A percentile compares a stretch with the other conserved stretches of the same genome.
These are phyloP conservation scores for Passer montanus DNA, from an alignment of 2,113 vertebrate species.

Conservation along the genomic window DNA sequence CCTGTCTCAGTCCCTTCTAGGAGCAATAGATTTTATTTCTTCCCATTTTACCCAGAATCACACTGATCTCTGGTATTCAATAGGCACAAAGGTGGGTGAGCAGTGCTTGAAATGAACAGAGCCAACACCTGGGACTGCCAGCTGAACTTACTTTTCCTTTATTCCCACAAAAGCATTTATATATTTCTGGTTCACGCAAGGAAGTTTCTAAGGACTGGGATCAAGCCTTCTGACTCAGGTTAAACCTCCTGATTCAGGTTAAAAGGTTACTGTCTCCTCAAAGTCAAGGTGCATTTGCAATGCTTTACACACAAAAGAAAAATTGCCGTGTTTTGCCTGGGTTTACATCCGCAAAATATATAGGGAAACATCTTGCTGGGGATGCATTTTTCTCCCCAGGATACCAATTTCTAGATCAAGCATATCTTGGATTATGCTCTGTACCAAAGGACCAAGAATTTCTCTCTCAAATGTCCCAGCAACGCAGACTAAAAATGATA, in stretches of 20 bases:
- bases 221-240: not conserved
- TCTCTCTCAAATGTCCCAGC: not conserved
- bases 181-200: not conserved
- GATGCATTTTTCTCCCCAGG: not conserved
- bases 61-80: not conserved
- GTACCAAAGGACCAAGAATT: not conserved
- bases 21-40: not conserved
- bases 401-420: not conserved
- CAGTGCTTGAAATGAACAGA: not conserved
- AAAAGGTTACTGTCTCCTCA: not conserved
- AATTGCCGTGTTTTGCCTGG: not conserved
- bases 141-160: not conserved
- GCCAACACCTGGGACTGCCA: not conserved
- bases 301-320: not conserved
- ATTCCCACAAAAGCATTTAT: not conserved
- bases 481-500: not conserved
- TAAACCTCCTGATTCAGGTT: not conserved
- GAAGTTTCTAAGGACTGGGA: not conserved
- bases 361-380: too few species aligned
- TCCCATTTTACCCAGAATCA: not conserved
- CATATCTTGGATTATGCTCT: not conserved
- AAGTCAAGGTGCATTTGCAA: not conserved
- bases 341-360: not conserved
- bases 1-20: not conserved
- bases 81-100: not conserved